phyloP scores from a whole-genome alignment of 2,888 invertebrate species.

The Cacoxenus indagator region DNA sequence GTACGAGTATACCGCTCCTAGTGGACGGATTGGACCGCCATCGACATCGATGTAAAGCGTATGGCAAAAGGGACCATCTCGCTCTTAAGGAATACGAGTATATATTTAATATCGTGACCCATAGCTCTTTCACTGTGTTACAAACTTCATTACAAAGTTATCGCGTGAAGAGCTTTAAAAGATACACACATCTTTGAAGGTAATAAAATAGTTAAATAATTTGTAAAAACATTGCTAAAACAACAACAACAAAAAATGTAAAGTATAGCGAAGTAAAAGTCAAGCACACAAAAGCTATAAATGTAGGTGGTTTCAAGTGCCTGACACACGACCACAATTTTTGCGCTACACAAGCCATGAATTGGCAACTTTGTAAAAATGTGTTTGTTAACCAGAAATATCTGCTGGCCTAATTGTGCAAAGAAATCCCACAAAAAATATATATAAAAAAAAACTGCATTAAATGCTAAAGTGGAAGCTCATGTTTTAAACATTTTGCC shows the following conservation, averaged over 20 bases:
- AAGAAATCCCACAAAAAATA: neutral
- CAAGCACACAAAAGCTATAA: too few relatives aligned
- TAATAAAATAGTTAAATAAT: neutral
- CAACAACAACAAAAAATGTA: neutral
- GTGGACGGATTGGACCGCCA: too few relatives aligned
- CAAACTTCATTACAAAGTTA: too few relatives aligned
- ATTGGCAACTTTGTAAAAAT: neutral
- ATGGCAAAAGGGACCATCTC: too few relatives aligned
- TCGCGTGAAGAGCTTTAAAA: too few relatives aligned
- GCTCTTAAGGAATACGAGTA: too few relatives aligned
- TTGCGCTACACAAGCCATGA: neutral
- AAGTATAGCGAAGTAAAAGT: constrained; percentile 7
- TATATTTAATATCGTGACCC: too few relatives aligned
- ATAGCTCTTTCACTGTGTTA: too few relatives aligned
- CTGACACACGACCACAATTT: neutral
- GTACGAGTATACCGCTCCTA: too few relatives aligned
- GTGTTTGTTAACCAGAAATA: neutral
- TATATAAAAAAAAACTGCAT: neutral
- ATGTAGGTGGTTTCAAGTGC: constrained; percentile 33
- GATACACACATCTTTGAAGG: neutral
- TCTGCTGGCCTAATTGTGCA: constrained; percentile 4
- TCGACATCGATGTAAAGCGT: too few relatives aligned
- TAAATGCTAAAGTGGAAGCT: constrained; percentile 7
- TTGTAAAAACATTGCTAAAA: neutral
- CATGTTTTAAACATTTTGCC: constrained; percentile 12